These are phyloP conservation scores for Embiotoca jacksoni DNA, from an alignment of 2,113 vertebrate species.

Conservation along the genomic window DNA sequence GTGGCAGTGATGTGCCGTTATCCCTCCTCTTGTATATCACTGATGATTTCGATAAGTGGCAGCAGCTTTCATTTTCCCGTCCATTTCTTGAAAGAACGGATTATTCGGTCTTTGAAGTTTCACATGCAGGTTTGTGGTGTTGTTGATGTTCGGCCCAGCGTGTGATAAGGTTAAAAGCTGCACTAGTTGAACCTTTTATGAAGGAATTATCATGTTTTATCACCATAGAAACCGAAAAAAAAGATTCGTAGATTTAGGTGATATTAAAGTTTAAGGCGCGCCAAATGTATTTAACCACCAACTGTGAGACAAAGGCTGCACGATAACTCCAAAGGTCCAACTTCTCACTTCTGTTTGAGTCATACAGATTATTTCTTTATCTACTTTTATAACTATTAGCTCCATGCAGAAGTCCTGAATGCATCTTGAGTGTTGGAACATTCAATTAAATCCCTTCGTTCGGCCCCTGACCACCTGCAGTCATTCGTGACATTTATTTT, in stretches of 20 bases:
- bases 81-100: slow-evolving; percentile 2
- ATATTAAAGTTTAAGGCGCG: neutral
- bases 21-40: neutral
- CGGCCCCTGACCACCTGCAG: slow-evolving; percentile 11
- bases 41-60: slow-evolving; percentile 23
- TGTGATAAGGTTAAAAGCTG: slow-evolving; percentile 10
- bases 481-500: slow-evolving; percentile 15
- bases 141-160: neutral
- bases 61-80: slow-evolving; percentile 13
- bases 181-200: neutral
- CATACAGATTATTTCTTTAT: slow-evolving; percentile 9
- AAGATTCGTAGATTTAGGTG: neutral
- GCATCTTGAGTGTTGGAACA: slow-evolving; percentile 12
- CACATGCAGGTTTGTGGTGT: neutral
- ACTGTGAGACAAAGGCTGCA: neutral
- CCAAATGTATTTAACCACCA: neutral
- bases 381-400: slow-evolving; percentile 8
- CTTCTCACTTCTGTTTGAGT: neutral
- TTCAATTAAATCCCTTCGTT: slow-evolving; percentile 51
- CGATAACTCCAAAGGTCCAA: no score
- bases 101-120: slow-evolving; percentile 3
- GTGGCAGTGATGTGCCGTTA: slow-evolving; percentile 4
- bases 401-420: slow-evolving; percentile 3
- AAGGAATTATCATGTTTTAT: neutral
- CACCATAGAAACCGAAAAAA: neutral